Percentiles rank a stretch among this genome's conserved stretches.
These are phyloP conservation scores for Julus scanicus DNA, from an alignment of 2,888 invertebrate genomes.

Conservation along the genomic window DNA sequence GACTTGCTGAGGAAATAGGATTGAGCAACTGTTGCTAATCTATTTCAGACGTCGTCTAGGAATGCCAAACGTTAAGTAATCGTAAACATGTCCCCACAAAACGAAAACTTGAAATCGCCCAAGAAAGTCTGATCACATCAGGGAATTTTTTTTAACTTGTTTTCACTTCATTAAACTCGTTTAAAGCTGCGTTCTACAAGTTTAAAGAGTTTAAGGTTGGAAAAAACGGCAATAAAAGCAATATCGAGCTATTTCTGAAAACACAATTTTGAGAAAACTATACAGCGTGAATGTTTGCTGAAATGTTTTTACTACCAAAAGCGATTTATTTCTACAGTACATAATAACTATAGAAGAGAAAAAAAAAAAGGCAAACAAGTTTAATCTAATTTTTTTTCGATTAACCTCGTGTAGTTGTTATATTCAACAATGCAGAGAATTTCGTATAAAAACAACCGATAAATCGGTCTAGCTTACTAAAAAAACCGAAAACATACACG, in stretches of 20 bases:
- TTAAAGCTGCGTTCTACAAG: background rate
- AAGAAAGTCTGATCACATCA: background rate
- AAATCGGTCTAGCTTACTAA: no score
- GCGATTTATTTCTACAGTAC: background rate
- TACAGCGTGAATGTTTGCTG: background rate
- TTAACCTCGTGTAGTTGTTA: no score
- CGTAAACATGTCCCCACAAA: constrained; percentile 28
- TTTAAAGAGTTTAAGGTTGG: background rate
- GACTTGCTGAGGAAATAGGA: background rate
- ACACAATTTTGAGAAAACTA: background rate
- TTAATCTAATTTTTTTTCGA: no score
- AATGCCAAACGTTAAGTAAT: background rate
- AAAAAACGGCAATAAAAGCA: background rate
- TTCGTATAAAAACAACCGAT: no score
- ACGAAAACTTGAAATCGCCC: background rate
- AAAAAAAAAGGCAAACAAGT: no score
- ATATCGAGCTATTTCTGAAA: background rate
- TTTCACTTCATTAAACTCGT: constrained; percentile 4
- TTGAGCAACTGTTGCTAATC: constrained; percentile 36
- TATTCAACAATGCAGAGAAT: no score
- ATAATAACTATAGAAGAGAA: no score
- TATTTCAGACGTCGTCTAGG: background rate
- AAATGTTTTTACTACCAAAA: background rate
- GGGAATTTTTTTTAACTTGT: background rate
- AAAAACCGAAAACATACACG: no score